Conservation (phyloP, 2,888 invertebrate species). For the Strigamia crassipes region DNA sequence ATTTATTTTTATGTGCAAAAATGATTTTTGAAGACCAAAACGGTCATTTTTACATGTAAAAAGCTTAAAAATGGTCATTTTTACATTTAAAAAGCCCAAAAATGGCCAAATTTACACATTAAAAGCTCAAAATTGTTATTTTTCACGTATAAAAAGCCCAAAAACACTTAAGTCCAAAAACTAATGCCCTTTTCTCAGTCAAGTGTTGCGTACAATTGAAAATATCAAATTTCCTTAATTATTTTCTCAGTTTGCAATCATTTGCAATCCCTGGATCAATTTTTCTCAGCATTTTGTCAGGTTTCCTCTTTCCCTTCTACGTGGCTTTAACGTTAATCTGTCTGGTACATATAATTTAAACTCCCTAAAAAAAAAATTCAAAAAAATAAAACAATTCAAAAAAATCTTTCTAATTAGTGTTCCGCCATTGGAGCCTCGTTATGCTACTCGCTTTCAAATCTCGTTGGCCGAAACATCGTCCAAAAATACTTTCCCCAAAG, state of each 20-base stretch:
- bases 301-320: conserved; percentile 93
- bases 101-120: no score
- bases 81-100: no score
- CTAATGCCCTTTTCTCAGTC: no score
- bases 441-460: conserved; percentile 90
- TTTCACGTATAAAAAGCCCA: no score
- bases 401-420: conserved; percentile 69
- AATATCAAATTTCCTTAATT: conserved; percentile 43
- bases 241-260: conserved; percentile 80
- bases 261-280: conserved; percentile 99
- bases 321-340: conserved; percentile 79
- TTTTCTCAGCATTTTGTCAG: conserved; percentile 94
- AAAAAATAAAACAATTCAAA: not conserved
- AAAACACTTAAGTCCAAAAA: no score
- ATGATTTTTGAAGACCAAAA: no score
- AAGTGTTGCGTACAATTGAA: no score
- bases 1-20: no score
- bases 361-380: no score
- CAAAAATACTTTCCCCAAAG: conserved; percentile 85
- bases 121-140: no score
- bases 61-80: no score
- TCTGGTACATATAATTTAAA: conserved; percentile 60
- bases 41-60: no score
- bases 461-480: conserved; percentile 84
- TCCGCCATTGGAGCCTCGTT: conserved; percentile 94